Conservation (phyloP, 2,113 vertebrate genomes). For the Clupea harengus region DNA sequence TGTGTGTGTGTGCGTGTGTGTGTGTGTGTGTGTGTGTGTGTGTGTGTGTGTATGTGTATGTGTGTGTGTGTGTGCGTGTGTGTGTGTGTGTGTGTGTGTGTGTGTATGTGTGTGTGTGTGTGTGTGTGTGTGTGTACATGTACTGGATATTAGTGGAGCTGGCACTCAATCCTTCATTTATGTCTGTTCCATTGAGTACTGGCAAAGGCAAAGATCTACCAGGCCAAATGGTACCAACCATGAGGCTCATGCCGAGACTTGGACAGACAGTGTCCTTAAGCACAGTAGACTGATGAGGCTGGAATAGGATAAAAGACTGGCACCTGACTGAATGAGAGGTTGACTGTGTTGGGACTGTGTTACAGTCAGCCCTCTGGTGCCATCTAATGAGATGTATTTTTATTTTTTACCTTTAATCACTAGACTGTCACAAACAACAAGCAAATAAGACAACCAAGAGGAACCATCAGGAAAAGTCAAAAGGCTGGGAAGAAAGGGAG, state of each 20-base stretch:
- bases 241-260: background rate
- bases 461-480: constrained; percentile 72
- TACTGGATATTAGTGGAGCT: background rate
- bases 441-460: constrained; percentile 61
- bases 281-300: background rate
- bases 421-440: constrained; percentile 65
- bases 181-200: background rate
- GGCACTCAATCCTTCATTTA: background rate
- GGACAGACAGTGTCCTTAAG: background rate
- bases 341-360: background rate
- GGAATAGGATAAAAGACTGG: background rate
- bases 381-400: background rate
- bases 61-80: too few species aligned
- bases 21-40: constrained; percentile 20
- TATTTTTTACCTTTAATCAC: constrained; percentile 33
- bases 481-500: constrained; percentile 75
- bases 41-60: background rate
- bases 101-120: too few species aligned
- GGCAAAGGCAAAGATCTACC: background rate
- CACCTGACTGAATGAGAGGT: background rate
- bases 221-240: background rate
- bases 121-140: too few species aligned
- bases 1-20: constrained; percentile 4
- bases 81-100: too few species aligned
- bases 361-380: background rate